phyloP scores from a whole-genome alignment of 2,113 vertebrate species.

The Campylomormyrus numenius region DNA sequence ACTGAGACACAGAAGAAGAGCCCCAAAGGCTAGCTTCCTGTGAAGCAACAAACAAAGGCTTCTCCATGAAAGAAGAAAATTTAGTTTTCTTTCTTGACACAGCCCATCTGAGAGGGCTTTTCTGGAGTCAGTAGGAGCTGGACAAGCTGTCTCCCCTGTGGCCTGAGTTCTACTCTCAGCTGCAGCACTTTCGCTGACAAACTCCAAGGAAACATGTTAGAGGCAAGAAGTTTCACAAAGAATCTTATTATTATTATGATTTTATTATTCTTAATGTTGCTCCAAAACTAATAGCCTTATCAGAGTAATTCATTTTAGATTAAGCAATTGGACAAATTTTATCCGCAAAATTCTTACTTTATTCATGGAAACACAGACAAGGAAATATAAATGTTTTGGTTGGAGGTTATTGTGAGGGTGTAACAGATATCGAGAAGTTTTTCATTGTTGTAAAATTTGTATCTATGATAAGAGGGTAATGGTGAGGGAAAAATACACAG shows the following conservation, averaged over 20 bases:
- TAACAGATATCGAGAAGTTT: not conserved
- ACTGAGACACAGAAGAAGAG: constrained; percentile 68
- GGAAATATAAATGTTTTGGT: not conserved
- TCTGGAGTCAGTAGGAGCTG: not conserved
- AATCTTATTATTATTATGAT: not conserved
- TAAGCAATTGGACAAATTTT: not conserved
- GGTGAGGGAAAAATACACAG: not conserved
- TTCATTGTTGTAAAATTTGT: not conserved
- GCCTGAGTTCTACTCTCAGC: not conserved
- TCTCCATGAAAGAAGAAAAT: not conserved
- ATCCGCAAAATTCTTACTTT: not conserved
- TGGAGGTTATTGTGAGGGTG: not conserved
- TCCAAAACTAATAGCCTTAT: not conserved
- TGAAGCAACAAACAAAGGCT: not conserved
- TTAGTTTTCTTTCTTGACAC: not conserved
- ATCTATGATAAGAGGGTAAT: not conserved
- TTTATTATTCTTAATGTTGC: not conserved
- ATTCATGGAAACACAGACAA: not conserved
- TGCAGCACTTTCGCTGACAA: not conserved
- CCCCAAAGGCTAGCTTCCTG: constrained; percentile 53
- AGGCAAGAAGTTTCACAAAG: not conserved
- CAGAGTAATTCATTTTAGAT: not conserved
- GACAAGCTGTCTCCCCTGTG: not conserved
- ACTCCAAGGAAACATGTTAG: not conserved
- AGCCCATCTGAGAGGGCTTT: not conserved